Evolutionary conservation across 2,888 invertebrate genomes (phyloP), one percentile per base, ranked within the genome.

Genomic region (Drosophila eohydei): DNA sequence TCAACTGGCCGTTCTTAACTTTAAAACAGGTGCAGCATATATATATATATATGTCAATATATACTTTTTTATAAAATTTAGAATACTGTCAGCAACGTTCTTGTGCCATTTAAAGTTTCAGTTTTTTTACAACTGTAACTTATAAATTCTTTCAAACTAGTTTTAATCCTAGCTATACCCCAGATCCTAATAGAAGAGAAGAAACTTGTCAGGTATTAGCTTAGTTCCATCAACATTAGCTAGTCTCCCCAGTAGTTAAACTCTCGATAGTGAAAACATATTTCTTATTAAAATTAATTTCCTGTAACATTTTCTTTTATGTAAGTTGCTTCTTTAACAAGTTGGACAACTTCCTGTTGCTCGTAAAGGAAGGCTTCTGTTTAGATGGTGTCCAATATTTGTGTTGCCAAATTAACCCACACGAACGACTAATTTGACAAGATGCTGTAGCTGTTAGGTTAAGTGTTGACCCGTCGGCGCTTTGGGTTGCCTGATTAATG

Each of bases 401-500:
- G 32, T 59, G 30, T 28, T 4, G 41, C 21, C 50, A 28, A 74
- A 69, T 69, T 69, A 55, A 43, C 72, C 40, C 16, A 44, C 12
- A 12, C 46, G 26, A 40, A 36, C 32, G 38, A 21, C 60, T 68
- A 68, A 73, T 74, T 68, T 62, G 73, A 68, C 62, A 72, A 34
- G 55, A 51, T 59, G 43, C 21, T 26, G 14, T n/a, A n/a, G 48
- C 54, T 41, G 34, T 41, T 32, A 46, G 46, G 61, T 55, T 68
- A 34, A 59, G 54, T 54, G 58, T 60, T 57, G 58, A 66, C 65
- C 82, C 76, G 61, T 30, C 57, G 80, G 80, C 77, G 36, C 61
- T 80, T 83, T 69, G 58, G 67, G 59, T 12, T 28, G 69, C 43
- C 83, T 88, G 88, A 84, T 84, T 88, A 85, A 84, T 84, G 68